Conservation (phyloP, 2,888 invertebrate species). For the Melinaea marsaeus region DNA sequence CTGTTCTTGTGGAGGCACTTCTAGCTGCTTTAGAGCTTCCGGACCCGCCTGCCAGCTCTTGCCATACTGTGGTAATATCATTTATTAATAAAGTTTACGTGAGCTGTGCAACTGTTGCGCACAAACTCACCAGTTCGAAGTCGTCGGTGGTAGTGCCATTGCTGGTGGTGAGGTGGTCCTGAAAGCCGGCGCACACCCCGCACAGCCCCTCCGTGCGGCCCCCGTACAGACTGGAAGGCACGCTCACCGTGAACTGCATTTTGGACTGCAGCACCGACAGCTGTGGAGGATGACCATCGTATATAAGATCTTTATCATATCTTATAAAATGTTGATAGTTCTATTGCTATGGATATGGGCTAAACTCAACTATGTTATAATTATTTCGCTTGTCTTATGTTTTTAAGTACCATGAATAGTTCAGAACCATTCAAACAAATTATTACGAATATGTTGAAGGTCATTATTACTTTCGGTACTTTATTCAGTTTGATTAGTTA, state of each 20-base stretch:
- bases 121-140: slow-evolving; percentile 75
- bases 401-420: no score
- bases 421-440: no score
- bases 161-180: slow-evolving; percentile 72
- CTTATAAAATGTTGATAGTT: no score
- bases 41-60: slow-evolving; percentile 78
- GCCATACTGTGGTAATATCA: slow-evolving; percentile 54
- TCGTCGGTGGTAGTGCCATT: slow-evolving; percentile 75
- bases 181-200: slow-evolving; percentile 83
- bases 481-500: no score
- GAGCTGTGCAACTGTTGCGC: slow-evolving; percentile 12
- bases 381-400: no score
- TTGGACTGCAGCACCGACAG: slow-evolving; percentile 57
- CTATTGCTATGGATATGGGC: no score
- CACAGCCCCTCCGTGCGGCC: slow-evolving; percentile 88
- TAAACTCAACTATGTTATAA: no score
- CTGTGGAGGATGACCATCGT: slow-evolving; percentile 42
- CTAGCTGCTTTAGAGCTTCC: slow-evolving; percentile 60
- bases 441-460: no score
- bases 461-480: no score
- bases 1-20: slow-evolving; percentile 63
- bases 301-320: no score
- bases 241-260: slow-evolving; percentile 74
- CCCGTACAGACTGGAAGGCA: slow-evolving; percentile 85
- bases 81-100: background rate